Percentiles rank a stretch among this genome's conserved stretches.
Conservation (phyloP, 2,113 vertebrate species). For the Dicentrarchus labrax region DNA sequence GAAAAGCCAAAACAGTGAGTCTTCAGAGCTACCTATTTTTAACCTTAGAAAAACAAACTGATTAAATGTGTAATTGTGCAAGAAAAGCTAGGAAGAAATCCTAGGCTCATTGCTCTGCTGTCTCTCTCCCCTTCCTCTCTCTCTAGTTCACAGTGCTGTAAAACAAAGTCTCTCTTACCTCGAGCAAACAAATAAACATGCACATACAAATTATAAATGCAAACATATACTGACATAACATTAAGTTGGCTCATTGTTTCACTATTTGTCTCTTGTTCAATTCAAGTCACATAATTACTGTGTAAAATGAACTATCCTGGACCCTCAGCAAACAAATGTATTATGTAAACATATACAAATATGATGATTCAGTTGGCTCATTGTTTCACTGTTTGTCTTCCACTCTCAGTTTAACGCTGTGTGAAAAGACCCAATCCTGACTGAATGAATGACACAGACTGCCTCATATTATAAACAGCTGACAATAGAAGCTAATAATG, state of each 20-base stretch:
- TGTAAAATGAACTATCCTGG: not conserved
- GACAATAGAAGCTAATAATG: not conserved
- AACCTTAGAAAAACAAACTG: conserved; percentile 6
- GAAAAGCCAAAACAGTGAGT: not conserved
- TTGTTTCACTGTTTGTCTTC: not conserved
- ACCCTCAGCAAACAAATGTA: conserved; percentile 30
- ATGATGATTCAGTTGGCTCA: not conserved
- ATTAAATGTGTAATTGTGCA: conserved; percentile 15
- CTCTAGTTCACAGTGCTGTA: not conserved
- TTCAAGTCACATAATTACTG: not conserved
- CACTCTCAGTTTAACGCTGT: not conserved
- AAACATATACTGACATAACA: conserved; percentile 13
- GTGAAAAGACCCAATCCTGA: not conserved
- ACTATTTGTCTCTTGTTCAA: not conserved
- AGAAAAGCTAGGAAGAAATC: not conserved
- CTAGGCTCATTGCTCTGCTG: not conserved
- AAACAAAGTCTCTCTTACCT: not conserved
- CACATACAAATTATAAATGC: conserved; percentile 24
- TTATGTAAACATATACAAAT: not conserved
- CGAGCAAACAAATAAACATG: conserved; percentile 21
- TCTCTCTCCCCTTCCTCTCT: not conserved
- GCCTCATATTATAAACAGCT: not conserved
- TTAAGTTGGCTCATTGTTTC: not conserved
- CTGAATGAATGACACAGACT: not conserved
- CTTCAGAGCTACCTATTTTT: not conserved